phyloP scores from a whole-genome alignment of 2,888 invertebrate species.

The Dasysyrphus tricinctus region DNA sequence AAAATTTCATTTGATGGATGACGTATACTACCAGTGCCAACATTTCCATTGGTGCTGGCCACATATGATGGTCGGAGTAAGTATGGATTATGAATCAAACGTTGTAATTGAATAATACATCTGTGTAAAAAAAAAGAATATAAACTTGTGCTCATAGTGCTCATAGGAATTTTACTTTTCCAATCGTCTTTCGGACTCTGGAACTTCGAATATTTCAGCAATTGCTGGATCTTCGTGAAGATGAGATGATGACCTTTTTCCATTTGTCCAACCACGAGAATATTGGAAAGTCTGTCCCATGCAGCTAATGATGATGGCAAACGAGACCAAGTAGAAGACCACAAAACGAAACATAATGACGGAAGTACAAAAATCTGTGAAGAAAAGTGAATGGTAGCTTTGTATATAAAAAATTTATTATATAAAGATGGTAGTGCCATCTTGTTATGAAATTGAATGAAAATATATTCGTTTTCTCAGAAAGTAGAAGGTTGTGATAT shows the following conservation, averaged over 20 bases:
- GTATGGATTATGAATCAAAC: constrained; percentile 79
- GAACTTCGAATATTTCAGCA: constrained; percentile 79
- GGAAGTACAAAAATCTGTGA: constrained; percentile 21
- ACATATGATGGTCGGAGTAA: constrained; percentile 76
- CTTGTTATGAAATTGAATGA: neutral
- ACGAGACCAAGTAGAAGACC: constrained; percentile 77
- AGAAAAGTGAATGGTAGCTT: no score
- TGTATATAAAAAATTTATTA: no score
- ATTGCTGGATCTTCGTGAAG: constrained; percentile 77
- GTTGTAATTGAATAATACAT: constrained; percentile 81
- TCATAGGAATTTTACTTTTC: no score
- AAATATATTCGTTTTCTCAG: neutral
- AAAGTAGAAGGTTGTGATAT: constrained; percentile 2
- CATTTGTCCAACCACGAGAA: constrained; percentile 91
- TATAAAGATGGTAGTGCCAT: constrained; percentile 39
- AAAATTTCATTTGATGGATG: constrained; percentile 81
- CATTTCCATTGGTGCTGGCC: constrained; percentile 70
- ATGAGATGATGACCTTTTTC: constrained; percentile 84
- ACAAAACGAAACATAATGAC: constrained; percentile 76
- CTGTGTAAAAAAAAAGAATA: constrained; percentile 71
- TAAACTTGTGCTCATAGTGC: no score
- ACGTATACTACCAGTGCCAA: constrained; percentile 50
- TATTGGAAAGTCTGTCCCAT: constrained; percentile 90
- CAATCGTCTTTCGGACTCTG: constrained; percentile 79
- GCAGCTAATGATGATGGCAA: constrained; percentile 76